These are phyloP conservation scores for Pitta sordida DNA, from an alignment of 2,113 vertebrate genomes.

Conservation along the genomic window DNA sequence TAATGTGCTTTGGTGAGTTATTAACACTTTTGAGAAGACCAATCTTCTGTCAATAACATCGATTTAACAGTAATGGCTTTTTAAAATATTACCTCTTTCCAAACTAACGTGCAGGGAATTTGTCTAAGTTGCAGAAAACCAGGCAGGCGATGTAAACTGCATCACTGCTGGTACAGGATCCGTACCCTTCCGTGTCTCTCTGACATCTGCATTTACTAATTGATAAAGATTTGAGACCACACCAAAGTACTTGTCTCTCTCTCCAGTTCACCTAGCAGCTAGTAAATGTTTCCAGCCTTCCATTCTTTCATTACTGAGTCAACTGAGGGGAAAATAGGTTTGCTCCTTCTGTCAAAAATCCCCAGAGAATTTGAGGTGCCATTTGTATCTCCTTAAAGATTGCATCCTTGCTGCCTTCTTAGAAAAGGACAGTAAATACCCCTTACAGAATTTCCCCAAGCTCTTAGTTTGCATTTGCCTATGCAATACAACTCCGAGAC, in stretches of 20 bases:
- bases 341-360: background rate
- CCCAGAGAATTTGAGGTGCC: background rate
- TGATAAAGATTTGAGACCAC: background rate
- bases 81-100: background rate
- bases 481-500: background rate
- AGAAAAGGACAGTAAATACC: background rate
- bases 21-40: background rate
- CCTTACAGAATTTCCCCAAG: background rate
- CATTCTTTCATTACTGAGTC: background rate
- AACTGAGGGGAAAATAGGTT: conserved; percentile 38
- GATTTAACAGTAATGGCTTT: conserved; percentile 21
- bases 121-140: background rate
- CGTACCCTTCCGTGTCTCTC: background rate
- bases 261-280: background rate
- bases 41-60: conserved; percentile 13
- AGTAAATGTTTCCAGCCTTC: background rate
- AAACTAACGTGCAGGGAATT: background rate
- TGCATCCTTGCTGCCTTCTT: background rate
- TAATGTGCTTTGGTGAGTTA: conserved; percentile 23
- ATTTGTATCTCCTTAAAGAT: background rate
- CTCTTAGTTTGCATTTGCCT: background rate
- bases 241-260: background rate
- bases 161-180: background rate
- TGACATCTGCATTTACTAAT: conserved; percentile 2
- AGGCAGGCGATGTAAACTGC: background rate